These are phyloP conservation scores for Acestrorhynchus altus DNA, from an alignment of 2,797 vertebrate genomes.

Conservation along the genomic window DNA sequence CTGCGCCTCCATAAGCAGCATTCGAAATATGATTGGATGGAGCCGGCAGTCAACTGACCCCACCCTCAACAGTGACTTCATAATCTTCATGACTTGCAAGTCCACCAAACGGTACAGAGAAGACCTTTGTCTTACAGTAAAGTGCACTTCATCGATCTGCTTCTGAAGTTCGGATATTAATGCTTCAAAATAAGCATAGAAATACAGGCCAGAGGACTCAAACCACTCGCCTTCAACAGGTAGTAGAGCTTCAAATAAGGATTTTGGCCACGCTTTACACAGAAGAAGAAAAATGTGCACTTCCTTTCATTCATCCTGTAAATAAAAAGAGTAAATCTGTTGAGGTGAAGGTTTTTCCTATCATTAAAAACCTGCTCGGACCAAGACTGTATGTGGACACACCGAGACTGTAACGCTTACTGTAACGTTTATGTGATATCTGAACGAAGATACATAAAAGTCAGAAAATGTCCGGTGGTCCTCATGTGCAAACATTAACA, in stretches of 20 bases:
- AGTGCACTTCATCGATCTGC: slow-evolving; percentile 78
- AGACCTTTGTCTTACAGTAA: slow-evolving; percentile 72
- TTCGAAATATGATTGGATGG: slow-evolving; percentile 24
- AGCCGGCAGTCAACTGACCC: slow-evolving; percentile 4
- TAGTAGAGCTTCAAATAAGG: slow-evolving; percentile 49
- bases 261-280: slow-evolving; percentile 45
- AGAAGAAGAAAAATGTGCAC: slow-evolving; percentile 44
- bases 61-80: slow-evolving; percentile 19
- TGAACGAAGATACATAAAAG: slow-evolving; percentile 50
- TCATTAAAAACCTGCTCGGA: slow-evolving; percentile 26
- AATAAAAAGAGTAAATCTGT: slow-evolving; percentile 28
- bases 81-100: slow-evolving; percentile 9
- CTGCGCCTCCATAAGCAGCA: slow-evolving; percentile 38
- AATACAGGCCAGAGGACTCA: slow-evolving; percentile 56
- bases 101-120: slow-evolving; percentile 27
- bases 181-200: slow-evolving; percentile 78
- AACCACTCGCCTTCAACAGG: slow-evolving; percentile 57
- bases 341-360: slow-evolving; percentile 29
- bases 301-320: slow-evolving; percentile 33
- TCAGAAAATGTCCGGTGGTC: slow-evolving; percentile 47
- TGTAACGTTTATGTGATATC: slow-evolving; percentile 47
- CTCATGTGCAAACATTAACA: slow-evolving; percentile 75
- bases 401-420: slow-evolving; percentile 21
- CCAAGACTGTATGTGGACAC: slow-evolving; percentile 32
- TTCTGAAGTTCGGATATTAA: slow-evolving; percentile 55